Conservation (phyloP, 2,797 vertebrate genomes). For the Pseudomugil gertrudae region DNA sequence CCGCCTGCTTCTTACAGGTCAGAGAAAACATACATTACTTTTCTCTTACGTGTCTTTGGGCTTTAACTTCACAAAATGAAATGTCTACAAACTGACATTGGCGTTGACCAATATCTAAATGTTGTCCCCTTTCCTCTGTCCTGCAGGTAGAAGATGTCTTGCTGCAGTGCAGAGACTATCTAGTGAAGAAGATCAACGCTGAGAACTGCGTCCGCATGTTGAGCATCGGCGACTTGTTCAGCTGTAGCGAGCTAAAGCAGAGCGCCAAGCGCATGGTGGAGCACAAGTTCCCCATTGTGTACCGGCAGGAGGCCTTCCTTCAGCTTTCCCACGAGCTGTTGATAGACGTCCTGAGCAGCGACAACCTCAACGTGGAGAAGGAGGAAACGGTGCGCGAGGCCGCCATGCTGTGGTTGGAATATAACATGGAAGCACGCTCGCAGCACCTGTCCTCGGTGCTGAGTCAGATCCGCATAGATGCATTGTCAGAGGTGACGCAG, state of each 20-base stretch:
- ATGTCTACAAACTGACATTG: background rate
- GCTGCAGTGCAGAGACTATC: conserved; percentile 93
- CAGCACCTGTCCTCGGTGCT: conserved; percentile 97
- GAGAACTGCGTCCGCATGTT: conserved; percentile 97
- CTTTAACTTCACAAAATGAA: background rate
- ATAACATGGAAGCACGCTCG: conserved; percentile 94
- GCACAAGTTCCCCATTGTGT: conserved; percentile 96
- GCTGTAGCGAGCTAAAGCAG: conserved; percentile 95
- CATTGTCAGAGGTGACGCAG: conserved; percentile 97
- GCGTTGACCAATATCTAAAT: background rate
- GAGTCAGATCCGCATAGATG: conserved; percentile 97
- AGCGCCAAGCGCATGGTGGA: conserved; percentile 98
- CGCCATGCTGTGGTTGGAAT: conserved; percentile 97
- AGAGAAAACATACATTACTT: conserved; percentile 15
- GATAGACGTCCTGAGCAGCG: conserved; percentile 95
- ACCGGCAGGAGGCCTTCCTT: conserved; percentile 95
- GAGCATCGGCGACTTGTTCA: conserved; percentile 97
- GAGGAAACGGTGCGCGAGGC: conserved; percentile 98
- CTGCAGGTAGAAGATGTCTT: conserved; percentile 94
- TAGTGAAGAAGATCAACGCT: conserved; percentile 98
- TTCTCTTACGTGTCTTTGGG: background rate
- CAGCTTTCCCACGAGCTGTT: conserved; percentile 96
- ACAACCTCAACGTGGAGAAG: conserved; percentile 98
- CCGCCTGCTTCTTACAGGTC: conserved; percentile 98
- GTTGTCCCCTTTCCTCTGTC: background rate